Base-by-base conservation (phyloP, 2,888 invertebrate genomes). In the Agrotis ipsilon region DNA sequence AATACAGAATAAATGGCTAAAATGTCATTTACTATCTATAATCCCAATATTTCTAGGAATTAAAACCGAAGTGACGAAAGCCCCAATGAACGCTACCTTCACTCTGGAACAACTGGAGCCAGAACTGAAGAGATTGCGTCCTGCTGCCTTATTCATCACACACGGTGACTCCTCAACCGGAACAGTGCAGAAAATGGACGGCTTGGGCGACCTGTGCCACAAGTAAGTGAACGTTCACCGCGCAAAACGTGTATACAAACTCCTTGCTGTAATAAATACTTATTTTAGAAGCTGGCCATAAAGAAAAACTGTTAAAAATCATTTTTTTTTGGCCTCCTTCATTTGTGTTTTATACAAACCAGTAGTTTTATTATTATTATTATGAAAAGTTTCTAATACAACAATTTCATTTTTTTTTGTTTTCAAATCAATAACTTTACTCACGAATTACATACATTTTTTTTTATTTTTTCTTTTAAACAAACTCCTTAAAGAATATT, bases 131-230 rank as follows among this genome's bases (percentile, higher is more conserved):
- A 95, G 96, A 68, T 93, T 97, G 81, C 96, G 96, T 68, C 99
- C 99, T 0, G 94, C 96, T 14, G 96, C 98, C 0, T 95, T 99
- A 63, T 99, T 99, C 89, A 95, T 99, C 27, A 97, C 98, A 2
- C 98, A 99, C 84, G 98, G 98, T 1, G 99, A 99, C 91, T 98
- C 98, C 2, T 98, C 98, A 0, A 98, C 98, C 0, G 98, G 99
- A 0, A 97, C 98, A 16, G 94, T 98, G 69, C 99, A 99, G 90
- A 97, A 97, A 7, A 88, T 99, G 27, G 96, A 97, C 71, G 98
- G 98, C 0, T 94, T 99, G 45, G 98, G 98, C 2, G 96, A 97
- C 9, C 92, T 98, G 43, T 98, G 99, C 91, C 97, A 98, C 85
- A 97, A 97, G 97, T 98, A 96, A 78, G 87, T 86, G 14, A 55